Evolutionary conservation across 2,888 invertebrate genomes (phyloP).

Genomic region (Teleogryllus oceanicus): DNA sequence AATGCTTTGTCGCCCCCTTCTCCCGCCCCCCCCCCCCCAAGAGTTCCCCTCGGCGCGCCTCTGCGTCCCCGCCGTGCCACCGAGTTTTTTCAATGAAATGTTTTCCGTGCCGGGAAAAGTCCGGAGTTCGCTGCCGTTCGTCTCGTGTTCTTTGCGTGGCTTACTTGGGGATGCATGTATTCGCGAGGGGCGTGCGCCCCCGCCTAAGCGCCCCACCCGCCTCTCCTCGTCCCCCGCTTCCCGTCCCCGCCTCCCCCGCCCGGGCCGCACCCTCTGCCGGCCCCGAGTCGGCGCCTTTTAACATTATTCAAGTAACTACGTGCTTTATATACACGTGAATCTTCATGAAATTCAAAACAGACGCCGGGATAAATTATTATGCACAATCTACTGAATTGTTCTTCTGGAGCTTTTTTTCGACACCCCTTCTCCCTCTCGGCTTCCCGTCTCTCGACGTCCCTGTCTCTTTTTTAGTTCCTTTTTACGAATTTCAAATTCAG

Average conservation of each 20-base stretch:
- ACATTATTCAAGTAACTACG: conserved; percentile 18
- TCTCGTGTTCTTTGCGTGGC: background rate
- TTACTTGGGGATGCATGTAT: conserved; percentile 18
- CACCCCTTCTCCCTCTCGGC: background rate
- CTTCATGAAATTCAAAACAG: conserved; percentile 18
- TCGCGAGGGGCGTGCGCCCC: background rate
- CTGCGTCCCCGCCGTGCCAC: background rate
- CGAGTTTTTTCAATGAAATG: conserved; percentile 5
- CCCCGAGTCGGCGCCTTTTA: conserved; percentile 18
- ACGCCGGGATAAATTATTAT: background rate
- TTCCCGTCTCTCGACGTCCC: conserved; percentile 1
- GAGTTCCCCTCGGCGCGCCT: background rate
- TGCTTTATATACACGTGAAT: conserved; percentile 18
- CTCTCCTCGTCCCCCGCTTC: background rate
- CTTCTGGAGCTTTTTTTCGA: background rate
- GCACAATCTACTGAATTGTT: conserved; percentile 18
- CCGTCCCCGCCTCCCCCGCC: background rate
- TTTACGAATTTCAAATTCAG: conserved; percentile 18
- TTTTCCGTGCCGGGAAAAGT: background rate
- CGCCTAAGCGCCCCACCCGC: background rate
- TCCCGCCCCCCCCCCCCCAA: background rate
- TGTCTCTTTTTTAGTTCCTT: background rate
- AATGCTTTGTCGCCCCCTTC: too few species aligned
- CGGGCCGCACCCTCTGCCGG: background rate
- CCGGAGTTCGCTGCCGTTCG: background rate